Evolutionary conservation across 2,888 invertebrate species (phyloP).

Genomic region (Morpho achilles): DNA sequence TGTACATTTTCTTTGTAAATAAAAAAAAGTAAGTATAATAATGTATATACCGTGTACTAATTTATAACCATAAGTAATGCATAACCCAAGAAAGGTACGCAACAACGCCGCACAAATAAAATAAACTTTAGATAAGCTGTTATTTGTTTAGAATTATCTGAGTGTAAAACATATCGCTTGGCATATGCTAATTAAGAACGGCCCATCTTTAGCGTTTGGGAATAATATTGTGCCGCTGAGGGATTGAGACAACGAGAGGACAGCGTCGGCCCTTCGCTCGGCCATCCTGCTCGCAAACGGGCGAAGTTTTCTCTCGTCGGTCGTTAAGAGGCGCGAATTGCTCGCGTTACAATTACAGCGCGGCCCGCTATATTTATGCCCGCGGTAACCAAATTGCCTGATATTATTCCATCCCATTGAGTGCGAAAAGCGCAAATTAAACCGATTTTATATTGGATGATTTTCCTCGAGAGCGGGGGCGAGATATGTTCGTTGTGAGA

Average conservation of each 20-base stretch:
- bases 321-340: conserved; percentile 78
- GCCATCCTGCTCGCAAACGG: conserved; percentile 62
- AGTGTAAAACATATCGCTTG: no score
- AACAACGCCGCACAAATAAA: no score
- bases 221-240: no score
- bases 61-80: no score
- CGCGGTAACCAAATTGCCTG: conserved; percentile 79
- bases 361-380: conserved; percentile 77
- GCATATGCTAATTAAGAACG: no score
- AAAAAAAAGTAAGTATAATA: no score
- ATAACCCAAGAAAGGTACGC: no score
- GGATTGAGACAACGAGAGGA: conserved; percentile 8
- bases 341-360: conserved; percentile 77
- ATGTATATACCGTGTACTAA: no score
- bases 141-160: no score
- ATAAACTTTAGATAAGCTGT: no score
- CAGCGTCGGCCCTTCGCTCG: conserved; percentile 32
- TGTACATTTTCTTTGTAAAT: no score
- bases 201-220: no score
- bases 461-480: conserved; percentile 73
- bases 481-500: conserved; percentile 76
- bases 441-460: conserved; percentile 80
- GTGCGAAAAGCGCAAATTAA: conserved; percentile 80
- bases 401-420: conserved; percentile 80
- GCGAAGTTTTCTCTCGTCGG: conserved; percentile 71